Evolutionary conservation across 2,888 invertebrate genomes (phyloP).

Genomic region (Mythimna lalbum): DNA sequence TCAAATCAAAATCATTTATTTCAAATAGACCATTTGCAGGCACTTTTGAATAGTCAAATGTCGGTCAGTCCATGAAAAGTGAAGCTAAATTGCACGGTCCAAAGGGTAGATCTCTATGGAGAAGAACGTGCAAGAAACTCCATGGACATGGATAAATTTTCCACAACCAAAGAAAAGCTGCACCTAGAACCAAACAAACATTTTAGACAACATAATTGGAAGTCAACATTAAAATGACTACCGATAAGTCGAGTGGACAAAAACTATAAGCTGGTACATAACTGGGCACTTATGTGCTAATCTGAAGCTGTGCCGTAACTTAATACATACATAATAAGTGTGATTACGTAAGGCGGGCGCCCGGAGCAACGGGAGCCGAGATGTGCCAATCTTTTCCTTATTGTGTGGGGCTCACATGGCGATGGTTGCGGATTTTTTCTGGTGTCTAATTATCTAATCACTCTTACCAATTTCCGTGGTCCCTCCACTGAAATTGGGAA

Average conservation of each 20-base stretch:
- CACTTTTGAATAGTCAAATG: no score
- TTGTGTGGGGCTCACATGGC: conserved; percentile 72
- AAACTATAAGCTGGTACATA: conserved; percentile 65
- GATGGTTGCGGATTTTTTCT: conserved; percentile 16
- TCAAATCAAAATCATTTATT: no score
- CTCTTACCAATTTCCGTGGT: no score
- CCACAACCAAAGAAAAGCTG: conserved; percentile 16
- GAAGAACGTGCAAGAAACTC: no score
- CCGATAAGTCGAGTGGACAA: conserved; percentile 52
- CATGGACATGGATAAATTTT: no score
- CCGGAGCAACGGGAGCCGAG: conserved; percentile 83
- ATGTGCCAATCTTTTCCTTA: conserved; percentile 89
- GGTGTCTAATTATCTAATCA: no score
- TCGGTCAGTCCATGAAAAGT: no score
- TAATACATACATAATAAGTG: conserved; percentile 88
- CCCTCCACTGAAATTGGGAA: no score
- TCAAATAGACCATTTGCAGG: no score
- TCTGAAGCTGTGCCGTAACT: conserved; percentile 74
- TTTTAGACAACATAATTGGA: conserved; percentile 50
- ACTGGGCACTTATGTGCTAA: conserved; percentile 81
- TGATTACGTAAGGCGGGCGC: conserved; percentile 85
- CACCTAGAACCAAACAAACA: conserved; percentile 20
- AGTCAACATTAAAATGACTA: conserved; percentile 48
- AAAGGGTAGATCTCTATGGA: no score
- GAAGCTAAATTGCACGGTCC: no score